These are phyloP conservation scores for Cephus nigrinus DNA, from an alignment of 2,888 invertebrate species.

Conservation along the genomic window DNA sequence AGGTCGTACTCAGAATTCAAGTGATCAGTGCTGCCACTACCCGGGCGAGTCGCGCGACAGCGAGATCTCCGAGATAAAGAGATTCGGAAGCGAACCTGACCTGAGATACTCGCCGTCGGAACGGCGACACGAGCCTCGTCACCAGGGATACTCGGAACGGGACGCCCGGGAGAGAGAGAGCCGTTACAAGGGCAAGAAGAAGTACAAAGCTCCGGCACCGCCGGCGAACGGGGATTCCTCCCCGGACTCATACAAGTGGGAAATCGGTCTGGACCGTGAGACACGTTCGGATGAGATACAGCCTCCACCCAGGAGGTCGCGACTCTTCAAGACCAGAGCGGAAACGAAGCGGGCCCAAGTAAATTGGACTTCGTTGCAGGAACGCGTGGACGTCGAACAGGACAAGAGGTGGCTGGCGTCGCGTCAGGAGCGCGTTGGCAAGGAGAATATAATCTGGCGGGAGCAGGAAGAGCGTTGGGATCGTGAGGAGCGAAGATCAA, in stretches of 20 bases:
- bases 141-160: constrained; percentile 60
- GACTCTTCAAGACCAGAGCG: constrained; percentile 80
- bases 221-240: constrained; percentile 69
- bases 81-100: constrained; percentile 82
- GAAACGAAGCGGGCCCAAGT: constrained; percentile 72
- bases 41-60: constrained; percentile 52
- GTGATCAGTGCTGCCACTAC: constrained; percentile 38
- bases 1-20: too few species aligned
- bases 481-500: constrained; percentile 37
- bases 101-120: constrained; percentile 62
- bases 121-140: constrained; percentile 32
- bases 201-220: constrained; percentile 82
- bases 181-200: constrained; percentile 74
- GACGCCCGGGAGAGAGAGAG: constrained; percentile 66
- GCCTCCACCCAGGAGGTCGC: constrained; percentile 68
- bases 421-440: constrained; percentile 21
- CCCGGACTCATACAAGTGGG: constrained; percentile 70
- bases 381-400: constrained; percentile 34
- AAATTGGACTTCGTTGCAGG: constrained; percentile 41
- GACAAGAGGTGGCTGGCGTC: constrained; percentile 31
- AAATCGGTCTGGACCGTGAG: constrained; percentile 68
- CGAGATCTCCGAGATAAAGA: constrained; percentile 67
- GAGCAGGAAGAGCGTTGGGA: constrained; percentile 31
- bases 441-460: constrained; percentile 28
- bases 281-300: constrained; percentile 50